Base-by-base conservation (phyloP, 2,113 vertebrate genomes). In the Chlorodrepanis virens region DNA sequence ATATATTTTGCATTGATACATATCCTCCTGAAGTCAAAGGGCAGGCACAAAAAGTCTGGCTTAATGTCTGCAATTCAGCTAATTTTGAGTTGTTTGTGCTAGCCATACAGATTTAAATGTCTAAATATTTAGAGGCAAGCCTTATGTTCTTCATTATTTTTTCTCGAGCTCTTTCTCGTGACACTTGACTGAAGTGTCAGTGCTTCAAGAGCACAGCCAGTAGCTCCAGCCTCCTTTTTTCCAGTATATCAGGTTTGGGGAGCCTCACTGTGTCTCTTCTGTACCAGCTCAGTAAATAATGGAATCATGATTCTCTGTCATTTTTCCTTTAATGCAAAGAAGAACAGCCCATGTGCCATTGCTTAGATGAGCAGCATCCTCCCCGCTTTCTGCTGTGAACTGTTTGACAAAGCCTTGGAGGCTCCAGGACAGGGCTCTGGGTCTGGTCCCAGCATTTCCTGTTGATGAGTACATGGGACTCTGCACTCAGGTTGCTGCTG, bases 391-490 rank as follows among this genome's bases (percentile, higher is more conserved):
- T 89, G 27, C 45, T 78, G 0, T n/a, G 42, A 69, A 4, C 22
- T 37, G 31, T 35, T 61, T 18, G 53, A 27, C 44, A 39, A 42
- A 69, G 27, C 5, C 18, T 20, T 42, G 14, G 69, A 68, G 47
- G 42, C 35, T 79, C 9, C 61, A 71, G 44, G 35, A 65, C 59
- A 63, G 42, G 54, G 47, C 29, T 93, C 72, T 70, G 56, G 17
- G 18, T 50, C 8, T 28, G 60, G 15, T 53, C 31, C 53, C n/a
- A 61, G 39, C 8, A 4, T n/a, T 72, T 83, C 19, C 59, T 59
- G 5, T 23, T 35, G 24, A 54, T 52, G 20, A 29, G 14, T 22
- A 1, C 9, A 2, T 0, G 1, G 15, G 61, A 12, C 49, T 82
- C 60, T 52, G 70, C 20, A 7, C 18, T 83, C 71, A 24, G 44